Evolutionary conservation across 2,888 invertebrate species (phyloP).

Genomic region (Zaprionus obscuricornis): DNA sequence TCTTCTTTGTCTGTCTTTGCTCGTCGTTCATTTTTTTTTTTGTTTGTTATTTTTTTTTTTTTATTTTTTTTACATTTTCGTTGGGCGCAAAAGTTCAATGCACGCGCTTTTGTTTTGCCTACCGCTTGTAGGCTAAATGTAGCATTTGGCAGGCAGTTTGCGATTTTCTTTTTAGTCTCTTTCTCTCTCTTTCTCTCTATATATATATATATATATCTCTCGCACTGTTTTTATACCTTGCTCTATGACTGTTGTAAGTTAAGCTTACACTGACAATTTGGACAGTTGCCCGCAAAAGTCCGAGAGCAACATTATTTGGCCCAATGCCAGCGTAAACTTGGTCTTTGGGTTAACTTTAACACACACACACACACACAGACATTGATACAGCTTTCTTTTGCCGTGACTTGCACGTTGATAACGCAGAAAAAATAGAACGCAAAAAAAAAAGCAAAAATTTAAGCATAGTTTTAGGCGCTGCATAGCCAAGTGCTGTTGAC

Average conservation of each 20-base stretch:
- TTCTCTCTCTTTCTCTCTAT: constrained; percentile 11
- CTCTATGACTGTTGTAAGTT: too few species aligned
- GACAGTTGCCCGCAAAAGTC: constrained; percentile 18
- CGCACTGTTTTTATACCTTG: too few species aligned
- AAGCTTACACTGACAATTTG: constrained; percentile 47
- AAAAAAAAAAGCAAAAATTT: too few species aligned
- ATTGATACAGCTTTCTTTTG: neutral
- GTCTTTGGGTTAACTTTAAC: constrained; percentile 77
- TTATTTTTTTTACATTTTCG: constrained; percentile 32
- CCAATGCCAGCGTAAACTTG: constrained; percentile 70
- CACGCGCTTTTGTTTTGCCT: constrained; percentile 63
- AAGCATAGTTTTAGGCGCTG: constrained; percentile 69
- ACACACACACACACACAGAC: constrained; percentile 1
- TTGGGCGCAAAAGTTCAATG: constrained; percentile 61
- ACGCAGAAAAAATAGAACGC: constrained; percentile 47
- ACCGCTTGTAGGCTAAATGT: constrained; percentile 62
- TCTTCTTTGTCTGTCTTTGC: neutral
- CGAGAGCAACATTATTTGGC: constrained; percentile 46
- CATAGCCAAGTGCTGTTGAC: constrained; percentile 56
- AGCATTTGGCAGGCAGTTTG: constrained; percentile 55
- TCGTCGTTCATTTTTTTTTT: neutral
- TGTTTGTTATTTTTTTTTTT: neutral
- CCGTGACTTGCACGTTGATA: constrained; percentile 13
- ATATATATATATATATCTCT: too few species aligned
- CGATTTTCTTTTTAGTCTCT: neutral